These are phyloP conservation scores for Platerodrilus igneus DNA, from an alignment of 2,888 invertebrate genomes.

Conservation along the genomic window DNA sequence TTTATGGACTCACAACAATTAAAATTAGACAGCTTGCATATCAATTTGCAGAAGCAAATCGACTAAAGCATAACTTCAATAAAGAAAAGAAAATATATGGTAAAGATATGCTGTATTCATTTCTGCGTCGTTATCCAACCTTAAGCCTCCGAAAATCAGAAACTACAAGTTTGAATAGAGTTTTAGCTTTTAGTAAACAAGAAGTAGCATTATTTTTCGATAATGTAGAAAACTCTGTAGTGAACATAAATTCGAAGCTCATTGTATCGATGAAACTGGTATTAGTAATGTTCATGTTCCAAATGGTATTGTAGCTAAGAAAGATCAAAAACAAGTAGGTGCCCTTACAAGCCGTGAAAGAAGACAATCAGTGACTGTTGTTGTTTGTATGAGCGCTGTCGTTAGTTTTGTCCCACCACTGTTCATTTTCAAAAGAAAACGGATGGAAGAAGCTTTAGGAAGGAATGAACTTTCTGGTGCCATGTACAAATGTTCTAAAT, in stretches of 20 bases:
- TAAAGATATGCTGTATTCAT: constrained; percentile 3
- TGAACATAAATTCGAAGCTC: constrained; percentile 14
- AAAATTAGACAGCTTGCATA: neutral
- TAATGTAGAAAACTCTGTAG: constrained; percentile 14
- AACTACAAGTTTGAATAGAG: constrained; percentile 16
- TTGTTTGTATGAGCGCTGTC: constrained; percentile 17
- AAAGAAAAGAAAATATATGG: constrained; percentile 1
- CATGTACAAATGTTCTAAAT: too few species aligned
- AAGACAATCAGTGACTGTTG: constrained; percentile 20
- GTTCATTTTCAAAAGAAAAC: constrained; percentile 21
- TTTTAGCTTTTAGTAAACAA: constrained; percentile 13
- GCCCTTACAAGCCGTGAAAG: constrained; percentile 20
- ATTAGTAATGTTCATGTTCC: constrained; percentile 13
- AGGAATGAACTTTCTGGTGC: too few species aligned
- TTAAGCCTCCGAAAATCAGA: constrained; percentile 10
- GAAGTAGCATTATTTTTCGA: constrained; percentile 15
- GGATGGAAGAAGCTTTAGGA: constrained; percentile 21
- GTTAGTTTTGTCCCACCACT: constrained; percentile 20
- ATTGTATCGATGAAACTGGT: constrained; percentile 10
- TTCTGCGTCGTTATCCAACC: constrained; percentile 1
- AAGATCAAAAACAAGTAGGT: constrained; percentile 24
- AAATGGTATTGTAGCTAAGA: constrained; percentile 17
- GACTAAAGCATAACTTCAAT: constrained; percentile 6
- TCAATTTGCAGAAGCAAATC: constrained; percentile 8
- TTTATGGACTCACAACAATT: constrained; percentile 17